A percentile compares a stretch with the other conserved stretches of the same genome.
Conservation (phyloP, 92 coral and sea anemone genomes). For the Bergia sp. region DNA sequence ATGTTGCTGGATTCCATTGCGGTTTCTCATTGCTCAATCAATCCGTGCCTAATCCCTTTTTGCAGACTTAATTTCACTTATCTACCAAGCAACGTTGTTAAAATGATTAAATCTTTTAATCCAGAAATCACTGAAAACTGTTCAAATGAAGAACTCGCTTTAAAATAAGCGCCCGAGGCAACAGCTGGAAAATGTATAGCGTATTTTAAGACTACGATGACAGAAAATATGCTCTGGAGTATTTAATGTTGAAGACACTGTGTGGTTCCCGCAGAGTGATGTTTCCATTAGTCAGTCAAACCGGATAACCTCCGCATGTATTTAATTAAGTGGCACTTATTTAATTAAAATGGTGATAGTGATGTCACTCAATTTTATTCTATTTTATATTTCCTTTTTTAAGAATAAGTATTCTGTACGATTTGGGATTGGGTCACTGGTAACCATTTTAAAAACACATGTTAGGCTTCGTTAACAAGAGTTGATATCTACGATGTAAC, state of each 20-base stretch:
- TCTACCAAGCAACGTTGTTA: background rate
- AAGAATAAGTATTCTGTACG: background rate
- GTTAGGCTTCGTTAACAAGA: too few species aligned
- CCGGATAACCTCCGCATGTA: constrained; percentile 16
- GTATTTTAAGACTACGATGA: background rate
- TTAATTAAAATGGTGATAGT: background rate
- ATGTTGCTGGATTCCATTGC: background rate
- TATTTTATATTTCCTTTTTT: background rate
- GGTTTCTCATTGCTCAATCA: background rate
- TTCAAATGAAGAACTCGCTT: background rate
- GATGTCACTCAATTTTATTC: background rate
- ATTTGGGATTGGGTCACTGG: background rate
- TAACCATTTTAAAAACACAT: too few species aligned
- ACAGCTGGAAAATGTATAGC: background rate
- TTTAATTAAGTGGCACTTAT: constrained; percentile 7
- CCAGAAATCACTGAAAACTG: constrained; percentile 12
- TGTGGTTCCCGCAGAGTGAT: constrained; percentile 26
- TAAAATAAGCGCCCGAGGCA: constrained; percentile 4
- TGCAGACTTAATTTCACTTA: background rate
- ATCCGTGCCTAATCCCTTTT: background rate
- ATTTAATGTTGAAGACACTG: constrained; percentile 9
- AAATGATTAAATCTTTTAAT: constrained; percentile 6
- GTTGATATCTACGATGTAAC: too few species aligned
- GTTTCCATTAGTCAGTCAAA: constrained; percentile 31
- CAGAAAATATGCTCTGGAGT: constrained; percentile 29